Evolutionary conservation across 1,140 invertebrate species (phyloP).

Genomic region (Cydia strobilella): DNA sequence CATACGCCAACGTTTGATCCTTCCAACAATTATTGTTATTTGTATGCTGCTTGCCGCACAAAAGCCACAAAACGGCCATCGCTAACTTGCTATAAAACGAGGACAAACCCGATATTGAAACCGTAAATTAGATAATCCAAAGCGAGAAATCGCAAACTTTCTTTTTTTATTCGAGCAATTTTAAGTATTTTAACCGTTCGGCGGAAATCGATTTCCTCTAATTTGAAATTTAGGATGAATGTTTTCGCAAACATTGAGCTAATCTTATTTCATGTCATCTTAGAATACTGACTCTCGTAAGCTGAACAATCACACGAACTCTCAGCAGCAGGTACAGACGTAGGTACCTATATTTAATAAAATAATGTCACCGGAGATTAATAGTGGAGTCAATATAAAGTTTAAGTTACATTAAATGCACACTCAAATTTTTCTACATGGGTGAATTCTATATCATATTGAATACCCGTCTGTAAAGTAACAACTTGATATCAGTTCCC

Average conservation of each 20-base stretch:
- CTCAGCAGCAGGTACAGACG: no score
- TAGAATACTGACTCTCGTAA: not conserved
- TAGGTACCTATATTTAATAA: no score
- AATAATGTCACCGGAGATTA: no score
- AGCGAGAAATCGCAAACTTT: conserved; percentile 35
- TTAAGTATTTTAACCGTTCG: not conserved
- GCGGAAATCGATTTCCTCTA: not conserved
- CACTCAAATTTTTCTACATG: no score
- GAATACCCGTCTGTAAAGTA: no score
- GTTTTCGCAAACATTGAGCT: not conserved
- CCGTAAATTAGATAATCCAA: conserved; percentile 34
- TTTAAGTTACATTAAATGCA: no score
- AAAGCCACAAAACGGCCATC: not conserved
- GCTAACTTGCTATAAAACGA: conserved; percentile 27
- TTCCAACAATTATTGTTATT: not conserved
- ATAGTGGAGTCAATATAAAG: no score
- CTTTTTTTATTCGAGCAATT: conserved; percentile 11
- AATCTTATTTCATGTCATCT: not conserved
- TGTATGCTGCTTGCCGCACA: not conserved
- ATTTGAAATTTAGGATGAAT: not conserved
- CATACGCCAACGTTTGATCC: not conserved
- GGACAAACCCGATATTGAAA: conserved; percentile 36
- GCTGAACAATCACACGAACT: not conserved
- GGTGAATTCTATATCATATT: no score
- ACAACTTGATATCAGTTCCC: no score